Evolutionary conservation across 2,888 invertebrate species (phyloP).

Genomic region (Drosophila macrospina): DNA sequence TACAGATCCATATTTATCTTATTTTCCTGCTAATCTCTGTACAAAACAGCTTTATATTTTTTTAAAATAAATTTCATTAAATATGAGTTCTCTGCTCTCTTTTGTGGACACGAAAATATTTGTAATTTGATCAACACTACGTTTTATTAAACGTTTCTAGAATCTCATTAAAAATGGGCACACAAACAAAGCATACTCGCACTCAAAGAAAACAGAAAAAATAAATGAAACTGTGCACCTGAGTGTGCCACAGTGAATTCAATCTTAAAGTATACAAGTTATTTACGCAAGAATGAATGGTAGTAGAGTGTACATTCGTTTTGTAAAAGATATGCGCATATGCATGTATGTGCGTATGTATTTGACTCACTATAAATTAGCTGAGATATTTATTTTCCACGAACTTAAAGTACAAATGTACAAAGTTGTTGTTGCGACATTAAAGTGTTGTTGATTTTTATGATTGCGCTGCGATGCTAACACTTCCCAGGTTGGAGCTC

Average conservation of each 20-base stretch:
- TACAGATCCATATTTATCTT: too few species aligned
- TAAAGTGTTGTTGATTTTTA: neutral
- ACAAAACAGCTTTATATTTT: too few species aligned
- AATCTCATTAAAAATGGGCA: neutral
- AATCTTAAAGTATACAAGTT: neutral
- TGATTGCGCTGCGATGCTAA: constrained; percentile 7
- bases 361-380: neutral
- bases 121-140: neutral
- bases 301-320: neutral
- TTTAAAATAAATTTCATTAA: too few species aligned
- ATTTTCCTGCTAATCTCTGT: too few species aligned
- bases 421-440: neutral
- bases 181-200: neutral
- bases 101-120: too few species aligned
- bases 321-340: neutral
- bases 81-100: too few species aligned
- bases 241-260: neutral
- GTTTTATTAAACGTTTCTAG: neutral
- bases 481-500: constrained; percentile 35
- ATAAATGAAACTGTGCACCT: neutral
- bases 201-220: neutral
- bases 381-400: neutral
- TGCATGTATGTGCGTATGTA: neutral
- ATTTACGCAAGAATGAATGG: neutral
- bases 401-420: neutral